Percentiles rank a stretch among this genome's conserved stretches.
Conservation (phyloP, 2,113 vertebrate species). For the Triplophysa rosa region DNA sequence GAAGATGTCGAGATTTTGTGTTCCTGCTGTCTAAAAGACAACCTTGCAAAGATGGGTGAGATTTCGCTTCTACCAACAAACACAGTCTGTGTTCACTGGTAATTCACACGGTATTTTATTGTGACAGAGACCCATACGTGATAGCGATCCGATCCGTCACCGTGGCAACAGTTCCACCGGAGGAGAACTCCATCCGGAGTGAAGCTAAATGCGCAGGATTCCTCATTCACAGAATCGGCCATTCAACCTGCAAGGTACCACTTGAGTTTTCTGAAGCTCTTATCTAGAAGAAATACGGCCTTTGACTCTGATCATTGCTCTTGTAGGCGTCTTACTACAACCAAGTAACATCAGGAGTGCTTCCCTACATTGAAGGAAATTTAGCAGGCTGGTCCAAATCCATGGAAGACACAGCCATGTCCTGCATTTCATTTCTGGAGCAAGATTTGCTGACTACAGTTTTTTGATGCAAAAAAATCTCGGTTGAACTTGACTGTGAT, state of each 20-base stretch:
- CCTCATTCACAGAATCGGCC: constrained; percentile 70
- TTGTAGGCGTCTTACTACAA: constrained; percentile 92
- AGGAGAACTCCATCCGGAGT: constrained; percentile 70
- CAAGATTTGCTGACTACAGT: constrained; percentile 21
- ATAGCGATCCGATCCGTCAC: constrained; percentile 92
- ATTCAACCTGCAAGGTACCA: constrained; percentile 18
- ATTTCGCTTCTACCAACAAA: background rate
- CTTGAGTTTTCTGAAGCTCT: background rate
- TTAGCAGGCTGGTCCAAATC: constrained; percentile 76
- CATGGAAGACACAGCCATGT: constrained; percentile 73
- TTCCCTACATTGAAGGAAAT: constrained; percentile 82
- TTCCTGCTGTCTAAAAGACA: constrained; percentile 86
- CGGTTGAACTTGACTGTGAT: too few relatives aligned
- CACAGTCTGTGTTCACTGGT: too few relatives aligned
- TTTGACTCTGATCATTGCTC: constrained; percentile 41
- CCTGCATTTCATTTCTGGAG: constrained; percentile 76
- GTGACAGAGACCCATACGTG: constrained; percentile 86
- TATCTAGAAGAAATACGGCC: background rate
- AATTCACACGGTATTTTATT: background rate
- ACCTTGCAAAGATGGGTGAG: constrained; percentile 84
- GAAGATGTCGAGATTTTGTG: constrained; percentile 86
- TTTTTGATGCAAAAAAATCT: constrained; percentile 20
- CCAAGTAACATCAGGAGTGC: constrained; percentile 84
- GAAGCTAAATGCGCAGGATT: constrained; percentile 95
- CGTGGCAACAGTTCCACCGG: constrained; percentile 79